phyloP scores from a whole-genome alignment of 2,888 invertebrate species.

The Temnothorax rugatulus region DNA sequence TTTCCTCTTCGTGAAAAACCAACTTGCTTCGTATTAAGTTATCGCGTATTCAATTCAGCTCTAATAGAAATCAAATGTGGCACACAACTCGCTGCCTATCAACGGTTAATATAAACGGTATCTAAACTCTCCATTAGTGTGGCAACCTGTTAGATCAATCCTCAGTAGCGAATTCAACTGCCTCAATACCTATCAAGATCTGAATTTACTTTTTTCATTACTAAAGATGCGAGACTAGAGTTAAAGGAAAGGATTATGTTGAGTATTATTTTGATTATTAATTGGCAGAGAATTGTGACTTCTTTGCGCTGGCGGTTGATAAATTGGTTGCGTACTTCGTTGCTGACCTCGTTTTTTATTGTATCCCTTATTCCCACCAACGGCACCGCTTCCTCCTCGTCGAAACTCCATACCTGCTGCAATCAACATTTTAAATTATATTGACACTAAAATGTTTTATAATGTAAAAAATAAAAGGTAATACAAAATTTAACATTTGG shows the following conservation, averaged over 20 bases:
- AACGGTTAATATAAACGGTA: constrained; percentile 33
- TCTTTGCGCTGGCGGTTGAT: constrained; percentile 85
- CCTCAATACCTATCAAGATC: constrained; percentile 60
- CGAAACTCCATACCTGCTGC: constrained; percentile 81
- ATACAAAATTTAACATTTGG: not conserved
- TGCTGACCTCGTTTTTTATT: constrained; percentile 80
- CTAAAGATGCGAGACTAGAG: constrained; percentile 62
- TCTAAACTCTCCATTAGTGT: constrained; percentile 55
- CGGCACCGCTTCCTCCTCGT: constrained; percentile 78
- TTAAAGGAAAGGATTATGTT: constrained; percentile 74
- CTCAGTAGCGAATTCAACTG: constrained; percentile 67
- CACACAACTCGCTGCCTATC: constrained; percentile 61
- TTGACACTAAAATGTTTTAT: not conserved
- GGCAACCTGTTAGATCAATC: constrained; percentile 61
- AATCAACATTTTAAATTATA: constrained; percentile 29
- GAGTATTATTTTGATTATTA: constrained; percentile 68
- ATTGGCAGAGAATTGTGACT: constrained; percentile 68
- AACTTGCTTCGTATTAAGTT: constrained; percentile 65
- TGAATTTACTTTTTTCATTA: constrained; percentile 60
- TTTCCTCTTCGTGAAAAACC: constrained; percentile 59
- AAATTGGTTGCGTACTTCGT: constrained; percentile 83
- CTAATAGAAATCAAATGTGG: constrained; percentile 66
- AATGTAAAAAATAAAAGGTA: not conserved
- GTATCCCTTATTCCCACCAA: constrained; percentile 74
- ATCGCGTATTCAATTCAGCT: constrained; percentile 59